phyloP scores from a whole-genome alignment of 2,113 vertebrate species.

The Pyxicephalus adspersus region DNA sequence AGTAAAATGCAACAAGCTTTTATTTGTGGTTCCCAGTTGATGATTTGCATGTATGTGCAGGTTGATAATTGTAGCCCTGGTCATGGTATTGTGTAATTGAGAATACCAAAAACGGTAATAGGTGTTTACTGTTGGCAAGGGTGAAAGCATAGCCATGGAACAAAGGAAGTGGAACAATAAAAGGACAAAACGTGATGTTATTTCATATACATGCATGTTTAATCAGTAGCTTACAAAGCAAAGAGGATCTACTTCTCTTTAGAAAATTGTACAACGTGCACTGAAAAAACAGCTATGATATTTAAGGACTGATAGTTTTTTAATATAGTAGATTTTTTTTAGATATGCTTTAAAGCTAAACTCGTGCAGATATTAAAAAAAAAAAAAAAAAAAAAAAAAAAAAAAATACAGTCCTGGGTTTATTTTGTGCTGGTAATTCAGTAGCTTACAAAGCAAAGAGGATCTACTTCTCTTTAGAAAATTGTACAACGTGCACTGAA shows the following conservation, averaged over 20 bases:
- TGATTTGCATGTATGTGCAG: conserved; percentile 2
- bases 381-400: too few relatives aligned
- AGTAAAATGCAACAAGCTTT: neutral
- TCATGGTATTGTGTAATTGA: conserved; percentile 31
- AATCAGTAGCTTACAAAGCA: neutral
- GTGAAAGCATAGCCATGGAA: neutral
- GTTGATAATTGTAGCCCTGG: conserved; percentile 21
- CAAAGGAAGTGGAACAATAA: conserved; percentile 9
- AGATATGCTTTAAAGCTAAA: too few relatives aligned
- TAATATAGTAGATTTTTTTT: too few relatives aligned
- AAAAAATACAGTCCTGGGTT: too few relatives aligned
- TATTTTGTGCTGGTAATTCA: too few relatives aligned
- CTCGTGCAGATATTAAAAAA: too few relatives aligned
- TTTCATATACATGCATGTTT: neutral
- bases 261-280: neutral
- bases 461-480: too few relatives aligned
- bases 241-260: too few relatives aligned
- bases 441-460: neutral
- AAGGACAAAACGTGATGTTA: conserved; percentile 6
- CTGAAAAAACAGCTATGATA: neutral
- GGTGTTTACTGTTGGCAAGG: conserved; percentile 19
- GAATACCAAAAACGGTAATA: conserved; percentile 35
- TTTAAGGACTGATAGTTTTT: too few relatives aligned
- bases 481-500: neutral
- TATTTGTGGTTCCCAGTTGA: conserved; percentile 29